Conservation (phyloP, 2,888 invertebrate species). For the Empis livida region DNA sequence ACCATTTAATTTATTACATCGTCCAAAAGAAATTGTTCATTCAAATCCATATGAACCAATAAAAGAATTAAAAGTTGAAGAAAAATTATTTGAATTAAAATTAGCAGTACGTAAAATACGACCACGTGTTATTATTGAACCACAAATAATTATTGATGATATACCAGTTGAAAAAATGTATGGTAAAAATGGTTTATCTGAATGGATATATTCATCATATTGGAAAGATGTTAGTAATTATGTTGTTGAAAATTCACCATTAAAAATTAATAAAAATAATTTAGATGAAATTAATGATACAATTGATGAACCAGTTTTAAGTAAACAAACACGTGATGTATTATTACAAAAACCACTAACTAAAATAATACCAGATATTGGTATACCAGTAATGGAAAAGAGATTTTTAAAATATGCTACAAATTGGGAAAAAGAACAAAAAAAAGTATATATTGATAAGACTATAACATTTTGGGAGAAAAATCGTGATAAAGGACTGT, state of each 20-base stretch:
- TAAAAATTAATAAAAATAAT: too few relatives aligned
- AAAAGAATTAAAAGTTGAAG: conserved; percentile 8
- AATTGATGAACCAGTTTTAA: too few relatives aligned
- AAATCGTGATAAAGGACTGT: conserved; percentile 6
- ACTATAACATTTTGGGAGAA: neutral
- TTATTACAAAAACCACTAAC: too few relatives aligned
- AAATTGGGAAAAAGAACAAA: too few relatives aligned
- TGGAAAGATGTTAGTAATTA: conserved; percentile 12
- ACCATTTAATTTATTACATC: conserved; percentile 13
- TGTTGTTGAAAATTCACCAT: conserved; percentile 2
- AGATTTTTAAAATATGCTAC: too few relatives aligned
- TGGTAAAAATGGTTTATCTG: conserved; percentile 9
- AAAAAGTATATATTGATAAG: too few relatives aligned
- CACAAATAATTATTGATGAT: conserved; percentile 14
- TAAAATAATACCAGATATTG: too few relatives aligned
- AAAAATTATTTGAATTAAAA: conserved; percentile 11
- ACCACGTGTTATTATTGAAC: conserved; percentile 12
- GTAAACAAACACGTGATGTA: too few relatives aligned
- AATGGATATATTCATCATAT: conserved; percentile 15
- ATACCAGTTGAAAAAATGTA: conserved; percentile 14
- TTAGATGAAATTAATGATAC: too few relatives aligned
- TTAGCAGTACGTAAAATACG: conserved; percentile 11
- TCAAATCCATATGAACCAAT: conserved; percentile 11
- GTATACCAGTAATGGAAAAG: too few relatives aligned
- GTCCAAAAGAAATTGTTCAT: conserved; percentile 10